These are phyloP conservation scores for Drosophila kepulauana DNA, from an alignment of 1,140 invertebrate species.

Conservation along the genomic window DNA sequence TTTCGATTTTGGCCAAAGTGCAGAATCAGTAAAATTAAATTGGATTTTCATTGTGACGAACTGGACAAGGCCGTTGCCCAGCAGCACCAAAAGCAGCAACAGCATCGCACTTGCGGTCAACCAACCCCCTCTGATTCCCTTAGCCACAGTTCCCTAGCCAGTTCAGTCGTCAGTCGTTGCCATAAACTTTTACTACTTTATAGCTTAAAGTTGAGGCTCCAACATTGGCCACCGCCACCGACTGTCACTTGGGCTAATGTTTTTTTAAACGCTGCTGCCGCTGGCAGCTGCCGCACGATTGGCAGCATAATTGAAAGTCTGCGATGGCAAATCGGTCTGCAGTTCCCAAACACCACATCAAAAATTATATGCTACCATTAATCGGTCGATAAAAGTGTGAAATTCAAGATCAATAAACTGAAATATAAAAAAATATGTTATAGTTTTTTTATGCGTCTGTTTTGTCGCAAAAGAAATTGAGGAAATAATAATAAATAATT, in stretches of 20 bases:
- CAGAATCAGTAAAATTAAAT: slow-evolving; percentile 82
- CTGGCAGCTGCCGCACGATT: slow-evolving; percentile 34
- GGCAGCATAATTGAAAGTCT: slow-evolving; percentile 38
- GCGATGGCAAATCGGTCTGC: slow-evolving; percentile 9
- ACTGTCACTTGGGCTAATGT: slow-evolving; percentile 65
- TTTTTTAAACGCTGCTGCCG: slow-evolving; percentile 69
- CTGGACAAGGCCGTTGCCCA: slow-evolving; percentile 60
- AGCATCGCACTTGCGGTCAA: slow-evolving; percentile 52
- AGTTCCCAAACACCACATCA: neutral
- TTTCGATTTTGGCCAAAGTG: slow-evolving; percentile 80
- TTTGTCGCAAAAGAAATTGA: no score
- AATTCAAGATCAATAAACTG: neutral
- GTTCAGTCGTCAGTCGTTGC: slow-evolving; percentile 19
- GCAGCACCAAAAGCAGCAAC: slow-evolving; percentile 31
- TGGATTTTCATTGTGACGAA: slow-evolving; percentile 81
- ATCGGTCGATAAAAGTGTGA: neutral
- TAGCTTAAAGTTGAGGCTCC: slow-evolving; percentile 43
- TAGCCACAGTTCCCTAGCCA: slow-evolving; percentile 11
- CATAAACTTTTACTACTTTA: slow-evolving; percentile 58
- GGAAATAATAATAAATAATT: no score
- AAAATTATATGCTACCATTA: no score
- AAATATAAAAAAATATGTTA: no score
- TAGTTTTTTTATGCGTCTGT: no score
- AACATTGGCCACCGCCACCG: slow-evolving; percentile 22
- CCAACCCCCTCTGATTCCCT: slow-evolving; percentile 5